Conservation (phyloP, 2,113 vertebrate species). For the Carollia perspicillata region DNA sequence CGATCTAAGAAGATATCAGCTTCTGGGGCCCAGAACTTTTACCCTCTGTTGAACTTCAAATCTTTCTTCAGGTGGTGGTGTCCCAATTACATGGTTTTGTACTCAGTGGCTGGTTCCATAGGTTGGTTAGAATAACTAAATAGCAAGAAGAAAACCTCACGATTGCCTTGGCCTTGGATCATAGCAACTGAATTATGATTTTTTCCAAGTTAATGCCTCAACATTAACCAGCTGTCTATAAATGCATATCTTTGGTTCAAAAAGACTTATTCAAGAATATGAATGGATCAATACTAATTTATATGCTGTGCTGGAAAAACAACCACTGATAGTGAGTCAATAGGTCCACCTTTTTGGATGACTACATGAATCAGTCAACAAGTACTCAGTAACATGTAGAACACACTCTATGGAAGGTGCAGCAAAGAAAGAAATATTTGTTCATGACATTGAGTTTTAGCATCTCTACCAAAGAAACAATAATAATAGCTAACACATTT, state of each 20-base stretch:
- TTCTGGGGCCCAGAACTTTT: not conserved
- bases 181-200: not conserved
- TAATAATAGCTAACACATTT: not conserved
- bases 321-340: not conserved
- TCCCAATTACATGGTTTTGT: not conserved
- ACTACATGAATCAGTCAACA: not conserved
- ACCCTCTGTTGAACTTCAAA: not conserved
- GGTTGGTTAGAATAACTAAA: not conserved
- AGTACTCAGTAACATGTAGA: not conserved
- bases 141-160: not conserved
- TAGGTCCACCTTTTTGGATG: not conserved
- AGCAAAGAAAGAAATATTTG: not conserved
- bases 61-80: not conserved
- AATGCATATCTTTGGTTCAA: slow-evolving; percentile 32
- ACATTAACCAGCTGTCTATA: not conserved
- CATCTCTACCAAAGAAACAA: not conserved
- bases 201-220: not conserved
- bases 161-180: not conserved
- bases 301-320: slow-evolving; percentile 13
- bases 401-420: not conserved
- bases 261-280: slow-evolving; percentile 18
- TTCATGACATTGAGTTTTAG: not conserved
- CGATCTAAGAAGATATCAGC: not conserved
- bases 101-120: not conserved
- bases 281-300: slow-evolving; percentile 35